phyloP scores from a whole-genome alignment of 2,888 invertebrate genomes.

The Lamellibrachia satsuma region DNA sequence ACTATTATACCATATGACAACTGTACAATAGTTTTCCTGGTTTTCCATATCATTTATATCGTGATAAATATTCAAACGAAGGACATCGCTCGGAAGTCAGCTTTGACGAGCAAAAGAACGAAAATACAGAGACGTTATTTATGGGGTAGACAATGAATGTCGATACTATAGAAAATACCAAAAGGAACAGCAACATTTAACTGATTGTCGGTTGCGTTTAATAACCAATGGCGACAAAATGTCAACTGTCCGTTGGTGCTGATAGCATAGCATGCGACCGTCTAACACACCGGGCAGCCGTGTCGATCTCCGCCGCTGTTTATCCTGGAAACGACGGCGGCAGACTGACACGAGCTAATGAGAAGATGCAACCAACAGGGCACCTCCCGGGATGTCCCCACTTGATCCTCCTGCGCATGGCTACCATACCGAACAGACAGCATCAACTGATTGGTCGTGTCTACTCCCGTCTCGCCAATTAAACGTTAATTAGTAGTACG shows the following conservation, averaged over 20 bases:
- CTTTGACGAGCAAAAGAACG: background rate
- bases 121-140: background rate
- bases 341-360: constrained; percentile 4
- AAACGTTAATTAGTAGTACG: background rate
- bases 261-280: too few species aligned
- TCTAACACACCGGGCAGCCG: background rate
- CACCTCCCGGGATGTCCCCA: background rate
- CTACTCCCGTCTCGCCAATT: background rate
- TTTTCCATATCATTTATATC: background rate
- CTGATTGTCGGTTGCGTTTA: background rate
- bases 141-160: background rate
- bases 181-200: background rate
- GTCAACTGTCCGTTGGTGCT: too few species aligned
- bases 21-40: background rate
- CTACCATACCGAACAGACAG: background rate
- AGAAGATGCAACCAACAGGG: background rate
- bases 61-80: background rate
- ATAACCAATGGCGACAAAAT: background rate
- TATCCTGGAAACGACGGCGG: constrained; percentile 14
- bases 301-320: background rate
- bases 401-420: background rate
- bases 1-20: background rate
- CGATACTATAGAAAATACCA: background rate
- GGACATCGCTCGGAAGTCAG: background rate
- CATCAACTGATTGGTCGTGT: background rate